Conservation (phyloP, 2,888 invertebrate species). For the Cacoxenus indagator region DNA sequence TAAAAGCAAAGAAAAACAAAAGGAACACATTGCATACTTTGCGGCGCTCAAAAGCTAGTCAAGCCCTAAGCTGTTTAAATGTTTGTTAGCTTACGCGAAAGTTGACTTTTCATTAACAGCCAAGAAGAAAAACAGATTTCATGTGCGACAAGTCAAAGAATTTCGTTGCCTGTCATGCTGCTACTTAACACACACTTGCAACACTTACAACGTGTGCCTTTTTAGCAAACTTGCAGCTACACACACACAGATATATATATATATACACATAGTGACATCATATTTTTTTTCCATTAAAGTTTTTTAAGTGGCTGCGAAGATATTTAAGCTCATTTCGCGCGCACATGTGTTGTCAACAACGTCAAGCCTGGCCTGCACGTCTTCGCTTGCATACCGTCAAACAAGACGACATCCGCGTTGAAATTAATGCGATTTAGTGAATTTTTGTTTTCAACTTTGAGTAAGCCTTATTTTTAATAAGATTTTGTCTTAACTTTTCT, state of each 20-base stretch:
- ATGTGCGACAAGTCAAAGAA: constrained; percentile 2
- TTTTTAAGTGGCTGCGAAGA: not conserved
- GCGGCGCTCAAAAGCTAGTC: not conserved
- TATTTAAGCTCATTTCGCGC: constrained; percentile 14
- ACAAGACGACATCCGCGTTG: constrained; percentile 6
- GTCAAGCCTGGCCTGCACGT: not conserved
- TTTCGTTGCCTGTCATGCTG: constrained; percentile 12
- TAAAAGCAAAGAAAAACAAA: not conserved
- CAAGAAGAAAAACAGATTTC: not conserved
- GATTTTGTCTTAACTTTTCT: not conserved
- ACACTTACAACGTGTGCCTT: not conserved
- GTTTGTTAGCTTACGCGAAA: not conserved
- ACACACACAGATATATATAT: not conserved
- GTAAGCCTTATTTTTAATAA: not conserved
- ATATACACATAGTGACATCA: not conserved
- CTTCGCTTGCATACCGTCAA: not conserved
- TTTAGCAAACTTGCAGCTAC: not conserved
- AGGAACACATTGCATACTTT: not conserved
- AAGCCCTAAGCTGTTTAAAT: not conserved
- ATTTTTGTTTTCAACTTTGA: constrained; percentile 9
- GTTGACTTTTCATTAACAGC: constrained; percentile 21
- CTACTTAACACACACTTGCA: constrained; percentile 3
- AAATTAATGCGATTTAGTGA: constrained; percentile 25
- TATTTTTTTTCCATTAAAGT: constrained; percentile 2
- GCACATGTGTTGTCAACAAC: not conserved